These are phyloP conservation scores for Octodon degus DNA, from an alignment of 2,113 vertebrate species.

Conservation along the genomic window DNA sequence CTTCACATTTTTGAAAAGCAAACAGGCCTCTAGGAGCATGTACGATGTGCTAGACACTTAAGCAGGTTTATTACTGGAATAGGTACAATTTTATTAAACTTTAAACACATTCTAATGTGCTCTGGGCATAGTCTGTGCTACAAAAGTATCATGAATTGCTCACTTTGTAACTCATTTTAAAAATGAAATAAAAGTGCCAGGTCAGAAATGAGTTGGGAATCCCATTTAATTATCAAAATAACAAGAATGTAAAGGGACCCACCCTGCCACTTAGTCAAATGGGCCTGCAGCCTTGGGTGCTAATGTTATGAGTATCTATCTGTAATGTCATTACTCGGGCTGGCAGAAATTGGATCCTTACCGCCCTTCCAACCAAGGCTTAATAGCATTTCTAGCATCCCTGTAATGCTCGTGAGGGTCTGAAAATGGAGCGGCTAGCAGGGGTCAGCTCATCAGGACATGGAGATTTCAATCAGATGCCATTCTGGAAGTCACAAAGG, in stretches of 20 bases:
- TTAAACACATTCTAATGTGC: slow-evolving; percentile 67
- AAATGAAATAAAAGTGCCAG: slow-evolving; percentile 62
- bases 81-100: slow-evolving; percentile 64
- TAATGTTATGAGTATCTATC: slow-evolving; percentile 60
- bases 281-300: slow-evolving; percentile 47
- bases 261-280: not conserved
- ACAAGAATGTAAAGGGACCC: slow-evolving; percentile 56
- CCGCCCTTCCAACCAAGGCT: slow-evolving; percentile 54
- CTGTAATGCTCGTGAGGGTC: slow-evolving; percentile 16
- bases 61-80: slow-evolving; percentile 48
- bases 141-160: slow-evolving; percentile 46
- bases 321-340: slow-evolving; percentile 62
- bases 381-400: slow-evolving; percentile 5
- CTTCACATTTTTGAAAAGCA: slow-evolving; percentile 46
- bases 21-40: slow-evolving; percentile 46
- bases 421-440: not conserved
- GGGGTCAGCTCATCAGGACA: not conserved
- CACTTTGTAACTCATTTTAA: slow-evolving; percentile 46
- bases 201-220: slow-evolving; percentile 62
- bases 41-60: slow-evolving; percentile 28
- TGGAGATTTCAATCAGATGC: not conserved
- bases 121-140: slow-evolving; percentile 57
- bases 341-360: slow-evolving; percentile 62
- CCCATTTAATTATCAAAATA: slow-evolving; percentile 68
- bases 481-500: not conserved